Percentiles rank a stretch among this genome's conserved stretches.
phyloP scores from a whole-genome alignment of 1,140 invertebrate species.

The Leucophenga varia region DNA sequence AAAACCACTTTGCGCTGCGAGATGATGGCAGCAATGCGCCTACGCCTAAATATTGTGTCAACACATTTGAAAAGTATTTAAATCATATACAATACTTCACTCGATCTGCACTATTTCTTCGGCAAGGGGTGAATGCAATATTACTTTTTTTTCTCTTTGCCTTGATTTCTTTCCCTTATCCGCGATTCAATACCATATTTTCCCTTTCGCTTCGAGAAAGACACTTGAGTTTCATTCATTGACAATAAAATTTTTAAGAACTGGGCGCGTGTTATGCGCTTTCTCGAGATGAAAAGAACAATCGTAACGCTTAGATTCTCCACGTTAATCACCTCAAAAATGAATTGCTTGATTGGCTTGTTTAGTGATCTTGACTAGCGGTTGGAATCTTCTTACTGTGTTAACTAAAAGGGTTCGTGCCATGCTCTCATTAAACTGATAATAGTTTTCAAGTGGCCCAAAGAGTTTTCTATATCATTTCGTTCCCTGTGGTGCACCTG shows the following conservation, averaged over 20 bases:
- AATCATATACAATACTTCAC: too few relatives aligned
- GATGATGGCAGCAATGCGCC: neutral
- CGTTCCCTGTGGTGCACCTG: conserved; percentile 11
- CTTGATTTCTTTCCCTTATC: too few relatives aligned
- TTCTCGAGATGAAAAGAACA: too few relatives aligned
- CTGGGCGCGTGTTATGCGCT: conserved; percentile 1
- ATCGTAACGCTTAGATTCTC: conserved; percentile 1
- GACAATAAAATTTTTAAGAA: conserved; percentile 15
- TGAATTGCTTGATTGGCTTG: conserved; percentile 24
- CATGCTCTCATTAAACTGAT: conserved; percentile 44
- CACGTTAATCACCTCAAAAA: neutral
- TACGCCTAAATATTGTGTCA: conserved; percentile 37
- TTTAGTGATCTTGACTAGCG: too few relatives aligned
- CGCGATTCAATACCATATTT: too few relatives aligned
- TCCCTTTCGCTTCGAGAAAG: conserved; percentile 1
- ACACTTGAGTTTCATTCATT: conserved; percentile 33
- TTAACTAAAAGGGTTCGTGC: conserved; percentile 36
- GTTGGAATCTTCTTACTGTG: too few relatives aligned
- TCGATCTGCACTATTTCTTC: conserved; percentile 1
- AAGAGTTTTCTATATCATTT: conserved; percentile 16
- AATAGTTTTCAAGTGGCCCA: conserved; percentile 31
- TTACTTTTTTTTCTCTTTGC: neutral
- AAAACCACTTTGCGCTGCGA: neutral
- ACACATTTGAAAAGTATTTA: conserved; percentile 15
- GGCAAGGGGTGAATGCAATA: conserved; percentile 1